Base-by-base conservation (phyloP, 2,797 vertebrate species). In the Gorsachius magnificus region DNA sequence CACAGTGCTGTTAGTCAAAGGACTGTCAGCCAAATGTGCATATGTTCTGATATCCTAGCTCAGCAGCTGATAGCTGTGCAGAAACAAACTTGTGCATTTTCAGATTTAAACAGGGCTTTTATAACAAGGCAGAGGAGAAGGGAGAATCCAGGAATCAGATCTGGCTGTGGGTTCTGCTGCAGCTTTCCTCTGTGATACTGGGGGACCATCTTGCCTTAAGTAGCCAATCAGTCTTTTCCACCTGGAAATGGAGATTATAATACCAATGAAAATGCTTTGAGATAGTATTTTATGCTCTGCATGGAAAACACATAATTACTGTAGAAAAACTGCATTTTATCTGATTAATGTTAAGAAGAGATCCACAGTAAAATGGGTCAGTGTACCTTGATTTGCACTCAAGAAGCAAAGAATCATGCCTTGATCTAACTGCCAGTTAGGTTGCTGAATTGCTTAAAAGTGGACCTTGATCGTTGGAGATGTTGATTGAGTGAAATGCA, bases 391-490 rank as follows among this genome's bases (percentile, higher is more conserved):
- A 88, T 80, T 93, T 94, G 82, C 43, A 28, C 21, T 84, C 46
- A 82, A n/a, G n/a, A 81, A 78, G 54, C 29, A 69, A 69, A 72
- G 75, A 91, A 75, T 58, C 51, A 41, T 83, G 61, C 48, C 48
- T 88, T 81, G 53, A 91, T 90, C 45, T 91, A 86, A 63, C 48
- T 93, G 69, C 45, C 31, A 75, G 0, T 93, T 93, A 90, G 26
- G 65, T 45, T 84, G 35, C 26, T 91, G n/a, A 65, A 79, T 61
- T 91, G 76, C 58, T 84, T 93, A 56, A 58, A 88, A 76, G 60
- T 74, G 75, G 36, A 91, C 85, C 43, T 86, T 90, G 88, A 89
- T 77, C 78, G 51, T 79, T 82, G 70, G 69, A 93, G 80, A 76
- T 87, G 72, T 46, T 82, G 80, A 63, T 13, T 82, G 53, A 54